Evolutionary conservation across 2,113 vertebrate genomes (phyloP).

Genomic region (Astur gentilis): DNA sequence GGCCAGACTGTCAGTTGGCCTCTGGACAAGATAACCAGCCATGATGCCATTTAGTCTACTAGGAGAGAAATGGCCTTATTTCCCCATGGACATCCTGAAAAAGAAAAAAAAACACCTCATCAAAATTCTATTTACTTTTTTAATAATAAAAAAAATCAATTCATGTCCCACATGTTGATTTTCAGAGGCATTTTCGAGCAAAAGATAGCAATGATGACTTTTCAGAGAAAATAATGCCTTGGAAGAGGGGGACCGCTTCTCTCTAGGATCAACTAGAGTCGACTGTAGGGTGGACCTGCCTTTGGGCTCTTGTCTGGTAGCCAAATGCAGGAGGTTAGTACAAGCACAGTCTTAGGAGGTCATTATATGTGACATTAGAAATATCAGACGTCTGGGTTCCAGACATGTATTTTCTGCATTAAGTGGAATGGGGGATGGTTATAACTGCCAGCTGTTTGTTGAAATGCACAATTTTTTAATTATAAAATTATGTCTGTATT

Average conservation of each 20-base stretch:
- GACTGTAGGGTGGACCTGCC: background rate
- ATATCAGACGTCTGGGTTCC: background rate
- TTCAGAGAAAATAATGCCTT: background rate
- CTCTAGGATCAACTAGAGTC: background rate
- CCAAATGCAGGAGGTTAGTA: background rate
- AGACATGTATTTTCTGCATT: conserved; percentile 7
- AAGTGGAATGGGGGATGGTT: background rate
- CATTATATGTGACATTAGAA: background rate
- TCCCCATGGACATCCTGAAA: background rate
- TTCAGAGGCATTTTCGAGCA: background rate
- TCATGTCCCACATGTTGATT: background rate
- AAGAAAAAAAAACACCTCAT: background rate
- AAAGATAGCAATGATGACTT: background rate
- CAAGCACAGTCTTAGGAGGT: background rate
- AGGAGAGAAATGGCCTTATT: conserved; percentile 17
- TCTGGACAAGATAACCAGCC: background rate
- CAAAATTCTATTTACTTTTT: conserved; percentile 22
- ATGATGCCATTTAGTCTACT: background rate
- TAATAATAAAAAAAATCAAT: background rate
- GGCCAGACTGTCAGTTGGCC: background rate
- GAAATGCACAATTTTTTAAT: conserved; percentile 40
- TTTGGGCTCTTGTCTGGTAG: background rate
- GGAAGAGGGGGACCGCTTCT: background rate
- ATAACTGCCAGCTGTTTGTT: background rate
- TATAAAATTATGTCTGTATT: conserved; percentile 19